phyloP scores from a whole-genome alignment of 2,797 vertebrate genomes.

The Cercopithecus neglectus region DNA sequence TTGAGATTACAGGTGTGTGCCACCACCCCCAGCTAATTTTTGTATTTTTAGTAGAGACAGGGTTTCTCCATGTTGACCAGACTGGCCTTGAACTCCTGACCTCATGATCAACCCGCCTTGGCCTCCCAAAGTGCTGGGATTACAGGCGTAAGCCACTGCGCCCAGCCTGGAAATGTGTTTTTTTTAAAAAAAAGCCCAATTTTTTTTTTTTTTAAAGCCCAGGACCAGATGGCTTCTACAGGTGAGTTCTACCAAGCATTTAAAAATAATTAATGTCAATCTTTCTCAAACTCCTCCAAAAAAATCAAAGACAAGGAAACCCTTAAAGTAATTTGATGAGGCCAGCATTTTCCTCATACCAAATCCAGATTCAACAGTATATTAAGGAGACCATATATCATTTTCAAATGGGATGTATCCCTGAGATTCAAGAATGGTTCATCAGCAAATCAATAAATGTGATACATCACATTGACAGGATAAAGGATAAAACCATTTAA shows the following conservation, averaged over 20 bases:
- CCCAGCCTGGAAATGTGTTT: neutral
- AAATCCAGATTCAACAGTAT: neutral
- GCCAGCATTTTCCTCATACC: neutral
- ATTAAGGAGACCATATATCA: too few species aligned
- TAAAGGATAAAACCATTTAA: neutral
- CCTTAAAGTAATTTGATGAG: neutral
- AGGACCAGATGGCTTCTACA: neutral
- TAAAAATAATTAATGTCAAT: neutral
- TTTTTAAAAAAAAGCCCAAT: too few species aligned
- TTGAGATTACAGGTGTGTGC: too few species aligned
- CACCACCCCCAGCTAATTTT: too few species aligned
- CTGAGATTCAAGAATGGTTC: neutral
- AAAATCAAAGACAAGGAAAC: neutral
- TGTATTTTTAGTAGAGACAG: too few species aligned
- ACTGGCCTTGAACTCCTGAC: too few species aligned
- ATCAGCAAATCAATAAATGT: neutral
- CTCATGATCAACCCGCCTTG: too few species aligned
- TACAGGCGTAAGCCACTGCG: too few species aligned
- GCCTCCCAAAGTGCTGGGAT: too few species aligned
- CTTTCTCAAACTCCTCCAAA: neutral
- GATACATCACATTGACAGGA: neutral
- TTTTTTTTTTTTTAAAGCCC: too few species aligned
- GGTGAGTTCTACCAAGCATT: neutral
- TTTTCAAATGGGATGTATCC: neutral
- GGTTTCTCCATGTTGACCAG: too few species aligned